Evolutionary conservation across 2,113 vertebrate genomes (phyloP).

Genomic region (Albula glossodonta): DNA sequence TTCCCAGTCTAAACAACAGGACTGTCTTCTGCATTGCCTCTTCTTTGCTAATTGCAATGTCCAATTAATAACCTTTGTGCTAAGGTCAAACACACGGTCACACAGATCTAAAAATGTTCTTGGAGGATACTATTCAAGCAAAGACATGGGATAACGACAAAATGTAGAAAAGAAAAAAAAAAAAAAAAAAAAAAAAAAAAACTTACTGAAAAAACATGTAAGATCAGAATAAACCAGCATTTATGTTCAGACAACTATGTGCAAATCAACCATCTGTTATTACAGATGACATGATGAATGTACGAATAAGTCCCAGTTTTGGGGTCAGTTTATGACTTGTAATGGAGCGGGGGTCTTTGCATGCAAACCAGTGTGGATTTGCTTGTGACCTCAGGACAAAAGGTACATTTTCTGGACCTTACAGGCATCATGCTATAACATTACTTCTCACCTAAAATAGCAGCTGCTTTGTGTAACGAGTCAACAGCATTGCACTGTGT

Average conservation of each 20-base stretch:
- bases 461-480: slow-evolving; percentile 28
- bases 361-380: background rate
- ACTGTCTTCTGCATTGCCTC: slow-evolving; percentile 11
- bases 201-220: background rate
- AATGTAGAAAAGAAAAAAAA: background rate
- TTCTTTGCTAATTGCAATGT: slow-evolving; percentile 35
- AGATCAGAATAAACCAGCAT: background rate
- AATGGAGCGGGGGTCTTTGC: background rate
- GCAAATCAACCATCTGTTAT: background rate
- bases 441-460: slow-evolving; percentile 24
- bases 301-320: background rate
- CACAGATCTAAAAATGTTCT: slow-evolving; percentile 24
- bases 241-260: background rate
- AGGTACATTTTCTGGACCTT: background rate
- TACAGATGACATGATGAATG: background rate
- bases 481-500: background rate
- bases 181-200: no score
- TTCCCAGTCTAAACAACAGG: slow-evolving; percentile 31
- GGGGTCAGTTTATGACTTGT: background rate
- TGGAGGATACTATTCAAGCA: slow-evolving; percentile 29
- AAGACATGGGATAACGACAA: background rate
- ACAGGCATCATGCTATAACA: slow-evolving; percentile 9
- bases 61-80: slow-evolving; percentile 31
- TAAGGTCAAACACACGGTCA: background rate
- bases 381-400: background rate